Conservation (phyloP, 30 jellyfish, hydroid and myxozoan genomes). For the Turritopsis rubra region DNA sequence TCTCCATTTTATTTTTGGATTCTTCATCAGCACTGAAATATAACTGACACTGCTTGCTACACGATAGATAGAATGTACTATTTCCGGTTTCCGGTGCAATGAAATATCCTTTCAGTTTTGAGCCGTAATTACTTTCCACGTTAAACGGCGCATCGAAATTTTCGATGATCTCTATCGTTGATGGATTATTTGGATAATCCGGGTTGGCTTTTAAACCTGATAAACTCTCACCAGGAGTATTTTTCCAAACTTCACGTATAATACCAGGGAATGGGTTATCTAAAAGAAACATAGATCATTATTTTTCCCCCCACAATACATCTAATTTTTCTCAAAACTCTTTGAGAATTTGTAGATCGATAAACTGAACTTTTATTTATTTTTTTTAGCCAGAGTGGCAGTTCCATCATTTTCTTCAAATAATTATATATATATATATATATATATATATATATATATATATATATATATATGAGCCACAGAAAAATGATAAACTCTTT, state of each 20-base stretch:
- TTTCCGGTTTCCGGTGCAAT: slow-evolving; percentile 98
- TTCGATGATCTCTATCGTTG: slow-evolving; percentile 82
- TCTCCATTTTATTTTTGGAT: slow-evolving; percentile 54
- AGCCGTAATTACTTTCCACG: slow-evolving; percentile 79
- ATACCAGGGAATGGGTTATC: slow-evolving; percentile 96
- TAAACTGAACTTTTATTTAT: too few relatives aligned
- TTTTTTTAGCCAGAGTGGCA: too few relatives aligned
- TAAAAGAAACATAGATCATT: neutral
- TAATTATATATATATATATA: too few relatives aligned
- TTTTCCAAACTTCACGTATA: slow-evolving; percentile 89
- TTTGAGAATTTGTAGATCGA: neutral
- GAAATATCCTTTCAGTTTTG: slow-evolving; percentile 84
- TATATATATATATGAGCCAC: neutral
- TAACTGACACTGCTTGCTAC: slow-evolving; percentile 79
- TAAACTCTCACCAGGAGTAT: slow-evolving; percentile 73
- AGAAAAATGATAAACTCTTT: neutral
- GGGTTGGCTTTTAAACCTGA: slow-evolving; percentile 58
- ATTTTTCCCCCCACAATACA: neutral
- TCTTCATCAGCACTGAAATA: slow-evolving; percentile 77
- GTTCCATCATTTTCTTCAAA: too few relatives aligned
- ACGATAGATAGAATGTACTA: slow-evolving; percentile 81
- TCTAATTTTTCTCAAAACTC: neutral
- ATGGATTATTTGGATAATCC: slow-evolving; percentile 87
- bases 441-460: neutral
- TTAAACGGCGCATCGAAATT: slow-evolving; percentile 96